Evolutionary conservation across 2,888 invertebrate genomes (phyloP).

Genomic region (Ischnura elegans): DNA sequence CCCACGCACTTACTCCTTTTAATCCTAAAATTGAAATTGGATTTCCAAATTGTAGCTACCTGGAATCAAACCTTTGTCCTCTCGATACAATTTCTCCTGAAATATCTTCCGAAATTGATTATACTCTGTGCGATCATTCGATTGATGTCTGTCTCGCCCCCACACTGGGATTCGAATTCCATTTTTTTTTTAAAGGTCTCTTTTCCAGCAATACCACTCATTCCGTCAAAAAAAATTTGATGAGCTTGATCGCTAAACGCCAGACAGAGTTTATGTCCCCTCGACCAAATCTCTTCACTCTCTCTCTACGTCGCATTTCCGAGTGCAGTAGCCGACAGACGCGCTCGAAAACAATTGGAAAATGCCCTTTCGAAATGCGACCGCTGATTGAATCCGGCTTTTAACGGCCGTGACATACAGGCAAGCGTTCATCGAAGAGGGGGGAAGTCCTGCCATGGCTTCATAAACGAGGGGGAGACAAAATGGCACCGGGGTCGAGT

Average conservation of each 20-base stretch:
- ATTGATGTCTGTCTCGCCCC: too few species aligned
- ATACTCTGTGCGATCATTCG: background rate
- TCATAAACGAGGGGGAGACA: background rate
- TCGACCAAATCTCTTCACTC: background rate
- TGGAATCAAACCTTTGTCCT: too few species aligned
- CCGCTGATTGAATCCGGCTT: constrained; percentile 51
- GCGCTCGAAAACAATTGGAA: background rate
- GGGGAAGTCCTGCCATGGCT: background rate
- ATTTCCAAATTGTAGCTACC: too few species aligned
- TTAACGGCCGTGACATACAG: background rate
- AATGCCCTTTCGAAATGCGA: background rate
- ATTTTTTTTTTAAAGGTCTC: background rate
- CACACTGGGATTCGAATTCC: too few species aligned
- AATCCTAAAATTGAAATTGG: too few species aligned
- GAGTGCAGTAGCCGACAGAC: background rate
- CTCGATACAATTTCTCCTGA: too few species aligned
- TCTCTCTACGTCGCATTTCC: background rate
- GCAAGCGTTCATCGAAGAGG: background rate
- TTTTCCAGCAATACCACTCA: background rate
- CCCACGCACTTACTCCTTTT: too few species aligned
- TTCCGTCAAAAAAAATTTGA: background rate
- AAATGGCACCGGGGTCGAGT: background rate
- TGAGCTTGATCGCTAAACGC: background rate
- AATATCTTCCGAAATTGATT: background rate
- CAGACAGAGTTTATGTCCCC: background rate